Conservation (phyloP, 2,888 invertebrate genomes). For the Pocota personata region DNA sequence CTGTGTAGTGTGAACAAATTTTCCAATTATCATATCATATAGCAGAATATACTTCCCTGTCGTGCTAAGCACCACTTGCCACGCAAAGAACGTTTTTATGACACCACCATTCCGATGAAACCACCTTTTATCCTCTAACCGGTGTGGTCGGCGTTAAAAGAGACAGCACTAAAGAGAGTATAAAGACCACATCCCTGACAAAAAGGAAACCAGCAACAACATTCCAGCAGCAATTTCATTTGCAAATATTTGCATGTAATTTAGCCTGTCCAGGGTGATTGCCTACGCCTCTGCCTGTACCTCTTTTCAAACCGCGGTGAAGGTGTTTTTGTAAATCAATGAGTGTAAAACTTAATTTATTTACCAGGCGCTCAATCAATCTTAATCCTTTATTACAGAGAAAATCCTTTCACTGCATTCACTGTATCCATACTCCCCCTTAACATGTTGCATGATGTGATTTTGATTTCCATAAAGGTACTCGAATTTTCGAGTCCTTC, state of each 20-base stretch:
- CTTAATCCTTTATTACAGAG: slow-evolving; percentile 24
- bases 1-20: neutral
- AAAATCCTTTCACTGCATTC: slow-evolving; percentile 3
- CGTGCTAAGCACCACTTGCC: slow-evolving; percentile 7
- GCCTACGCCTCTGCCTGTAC: neutral
- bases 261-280: slow-evolving; percentile 11
- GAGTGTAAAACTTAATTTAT: slow-evolving; percentile 44
- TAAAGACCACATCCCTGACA: neutral
- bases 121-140: neutral
- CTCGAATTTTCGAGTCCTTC: neutral
- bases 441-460: slow-evolving; percentile 18
- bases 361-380: slow-evolving; percentile 29
- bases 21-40: slow-evolving; percentile 24
- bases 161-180: neutral
- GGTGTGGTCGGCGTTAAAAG: slow-evolving; percentile 8
- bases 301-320: neutral
- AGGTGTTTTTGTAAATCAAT: slow-evolving; percentile 30
- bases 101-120: neutral
- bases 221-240: slow-evolving; percentile 56
- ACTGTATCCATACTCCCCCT: neutral
- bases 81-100: slow-evolving; percentile 31
- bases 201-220: neutral
- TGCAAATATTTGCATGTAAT: slow-evolving; percentile 64
- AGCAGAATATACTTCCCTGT: neutral
- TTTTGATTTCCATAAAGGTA: slow-evolving; percentile 12